Conservation (phyloP, 2,797 vertebrate species). For the Gastrophryne carolinensis region DNA sequence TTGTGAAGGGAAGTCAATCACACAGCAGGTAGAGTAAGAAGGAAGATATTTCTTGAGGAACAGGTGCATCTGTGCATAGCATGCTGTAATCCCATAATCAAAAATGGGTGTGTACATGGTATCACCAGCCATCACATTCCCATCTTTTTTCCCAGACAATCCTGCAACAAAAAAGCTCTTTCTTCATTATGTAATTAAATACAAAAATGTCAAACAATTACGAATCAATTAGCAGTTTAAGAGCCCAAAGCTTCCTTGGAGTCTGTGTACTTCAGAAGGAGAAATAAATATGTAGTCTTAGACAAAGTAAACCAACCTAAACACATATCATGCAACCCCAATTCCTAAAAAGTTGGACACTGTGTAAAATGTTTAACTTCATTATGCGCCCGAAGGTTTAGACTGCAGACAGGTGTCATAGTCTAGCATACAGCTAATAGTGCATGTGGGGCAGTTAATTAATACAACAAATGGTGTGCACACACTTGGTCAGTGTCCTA, state of each 20-base stretch:
- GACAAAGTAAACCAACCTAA: no score
- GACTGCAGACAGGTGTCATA: no score
- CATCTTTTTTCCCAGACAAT: conserved; percentile 47
- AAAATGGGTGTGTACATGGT: conserved; percentile 63
- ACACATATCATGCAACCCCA: no score
- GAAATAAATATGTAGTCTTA: no score
- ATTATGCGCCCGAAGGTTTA: no score
- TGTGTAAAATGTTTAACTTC: no score
- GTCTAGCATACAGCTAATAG: no score
- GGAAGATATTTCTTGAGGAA: conserved; percentile 71
- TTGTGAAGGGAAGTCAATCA: conserved; percentile 66
- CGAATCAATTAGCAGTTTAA: neutral
- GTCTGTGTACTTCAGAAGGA: neutral
- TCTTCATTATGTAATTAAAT: neutral
- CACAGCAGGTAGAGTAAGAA: conserved; percentile 69
- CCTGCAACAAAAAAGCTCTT: neutral
- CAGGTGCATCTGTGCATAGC: conserved; percentile 72
- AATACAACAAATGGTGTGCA: no score
- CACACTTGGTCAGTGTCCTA: no score
- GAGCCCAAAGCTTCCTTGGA: neutral
- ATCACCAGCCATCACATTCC: conserved; percentile 58
- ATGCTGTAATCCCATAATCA: conserved; percentile 66
- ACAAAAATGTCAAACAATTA: neutral
- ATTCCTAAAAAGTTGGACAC: no score
- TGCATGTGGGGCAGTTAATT: no score